Base-by-base conservation (phyloP, 2,888 invertebrate species). In the Cyrtodaria siliqua region DNA sequence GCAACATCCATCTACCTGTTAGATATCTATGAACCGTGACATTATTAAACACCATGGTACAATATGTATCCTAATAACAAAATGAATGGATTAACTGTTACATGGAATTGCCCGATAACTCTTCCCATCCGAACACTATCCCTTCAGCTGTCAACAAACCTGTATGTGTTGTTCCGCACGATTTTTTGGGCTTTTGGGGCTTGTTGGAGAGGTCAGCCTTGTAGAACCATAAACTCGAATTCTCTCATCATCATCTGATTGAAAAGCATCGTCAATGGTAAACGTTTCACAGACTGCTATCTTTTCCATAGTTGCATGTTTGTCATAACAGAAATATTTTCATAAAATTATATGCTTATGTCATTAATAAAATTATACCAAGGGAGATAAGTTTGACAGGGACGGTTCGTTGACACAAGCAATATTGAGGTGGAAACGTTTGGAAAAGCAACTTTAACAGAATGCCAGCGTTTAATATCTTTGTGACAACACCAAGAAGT, bases 171-270 rank as follows among this genome's bases (percentile, higher is more conserved):
- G n/a, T 40, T 57, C 61, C 6, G 53, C 66, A 8, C 79, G 55
- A 20, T 52, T 56, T 68, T 82, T 86, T 24, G 78, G 80, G 23
- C 52, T 57, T 71, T 82, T 86, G 20, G 78, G 82, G 12, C 66
- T 60, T 9, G 67, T 68, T 29, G 71, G 75, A 87, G 96, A 96
- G 81, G 96, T 95, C 87, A 95, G 95, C 92, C 95, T 95, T 57
- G 87, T 88, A 6, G 92, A 90, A 60, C 96, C 96, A 92, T 97
- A 97, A 55, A 96, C 96, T 91, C 96, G 95, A 87, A 97, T 95
- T 66, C 96, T 96, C 92, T 96, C 96, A 90, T 96, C 96, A 55
- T 96, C 96, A 92, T 97, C 96, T 91, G 87, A 85, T 49, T 77
- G 75, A 70, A 82, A 82, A 18, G 79, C 82, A 42, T 87, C 87